Percentiles rank a stretch among this genome's conserved stretches.
These are phyloP conservation scores for Menidia menidia DNA, from an alignment of 2,797 vertebrate species.

Conservation along the genomic window DNA sequence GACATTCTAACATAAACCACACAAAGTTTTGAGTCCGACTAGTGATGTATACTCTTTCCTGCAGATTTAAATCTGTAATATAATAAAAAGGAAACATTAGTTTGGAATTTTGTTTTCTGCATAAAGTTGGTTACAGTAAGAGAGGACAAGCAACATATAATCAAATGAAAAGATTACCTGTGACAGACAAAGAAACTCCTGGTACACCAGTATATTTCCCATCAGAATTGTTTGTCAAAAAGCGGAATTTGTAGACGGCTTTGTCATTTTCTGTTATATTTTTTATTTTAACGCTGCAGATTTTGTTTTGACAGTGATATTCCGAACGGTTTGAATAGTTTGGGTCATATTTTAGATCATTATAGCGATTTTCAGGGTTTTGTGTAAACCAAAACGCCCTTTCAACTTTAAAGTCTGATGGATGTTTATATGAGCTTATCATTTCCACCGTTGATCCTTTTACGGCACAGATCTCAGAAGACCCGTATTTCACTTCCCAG, in stretches of 20 bases:
- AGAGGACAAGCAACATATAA: not conserved
- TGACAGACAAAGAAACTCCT: not conserved
- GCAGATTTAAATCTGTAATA: not conserved
- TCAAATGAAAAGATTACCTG: not conserved
- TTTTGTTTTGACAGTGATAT: accelerated
- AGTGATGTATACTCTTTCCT: not conserved
- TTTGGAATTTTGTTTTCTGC: not conserved
- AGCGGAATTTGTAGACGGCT: slow-evolving; percentile 6
- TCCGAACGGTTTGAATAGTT: not conserved
- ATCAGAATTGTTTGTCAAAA: accelerated
- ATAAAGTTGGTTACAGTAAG: not conserved
- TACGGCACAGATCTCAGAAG: slow-evolving; percentile 2
- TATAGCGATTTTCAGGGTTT: too few relatives aligned
- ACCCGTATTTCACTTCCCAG: not conserved
- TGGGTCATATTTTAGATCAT: not conserved
- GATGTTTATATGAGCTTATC: accelerated
- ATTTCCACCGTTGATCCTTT: not conserved
- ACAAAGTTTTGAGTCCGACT: not conserved
- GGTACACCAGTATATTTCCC: not conserved
- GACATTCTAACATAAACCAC: slow-evolving; percentile 1
- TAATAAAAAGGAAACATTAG: not conserved
- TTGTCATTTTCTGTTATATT: not conserved
- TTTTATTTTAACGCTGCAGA: not conserved
- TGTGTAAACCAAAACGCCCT: not conserved
- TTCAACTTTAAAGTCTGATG: accelerated